Evolutionary conservation across 2,113 vertebrate genomes (phyloP), one percentile per base, ranked within the genome.

Genomic region (Coptodon rendalli): DNA sequence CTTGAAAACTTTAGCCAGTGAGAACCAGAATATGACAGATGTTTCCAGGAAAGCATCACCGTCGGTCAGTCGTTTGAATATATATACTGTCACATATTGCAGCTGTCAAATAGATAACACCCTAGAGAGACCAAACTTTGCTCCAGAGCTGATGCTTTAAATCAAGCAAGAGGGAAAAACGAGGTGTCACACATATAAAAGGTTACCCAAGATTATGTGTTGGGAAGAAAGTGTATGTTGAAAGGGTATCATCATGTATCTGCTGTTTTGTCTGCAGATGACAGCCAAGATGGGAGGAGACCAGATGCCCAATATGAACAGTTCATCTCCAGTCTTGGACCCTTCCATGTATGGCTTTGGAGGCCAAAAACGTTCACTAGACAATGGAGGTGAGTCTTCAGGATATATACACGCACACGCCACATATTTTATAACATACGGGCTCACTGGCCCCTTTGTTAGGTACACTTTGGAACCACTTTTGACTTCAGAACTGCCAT

Each of bases 281-380:
- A 98, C 98, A 96, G 98, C 98, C 96, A 99, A 99, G 96, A 99
- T 99, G 95, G 97, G 97, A 88, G 95, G 96, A 82, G 98, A 99
- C 94, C 97, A 96, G 93, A 97, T 98, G 96, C 96, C 98, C 96
- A 98, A 98, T 96, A 96, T 99, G 97, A 99, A 98, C 96, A 98
- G 97, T 93, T 97, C 98, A 45, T 96, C 98, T 86, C 97, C 98
- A 0, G 97, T 98, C 48, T 96, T 99, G 90, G 98, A 99, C 93
- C 97, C 97, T 1, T 97, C 98, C 3, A 96, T 98, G 24, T 99
- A 99, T 0, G 97, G 97, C 86, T 99, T 98, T 27, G 98, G 98
- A 94, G 97, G 97, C 14, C 98, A 97, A 66, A 99, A 99, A 82
- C 96, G 98, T 88, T 97, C 98, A 61, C 89, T 99, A 95, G 98